A percentile compares a stretch with the other conserved stretches of the same genome.
Evolutionary conservation across 2,888 invertebrate species (phyloP).

Genomic region (Patella caerulea): DNA sequence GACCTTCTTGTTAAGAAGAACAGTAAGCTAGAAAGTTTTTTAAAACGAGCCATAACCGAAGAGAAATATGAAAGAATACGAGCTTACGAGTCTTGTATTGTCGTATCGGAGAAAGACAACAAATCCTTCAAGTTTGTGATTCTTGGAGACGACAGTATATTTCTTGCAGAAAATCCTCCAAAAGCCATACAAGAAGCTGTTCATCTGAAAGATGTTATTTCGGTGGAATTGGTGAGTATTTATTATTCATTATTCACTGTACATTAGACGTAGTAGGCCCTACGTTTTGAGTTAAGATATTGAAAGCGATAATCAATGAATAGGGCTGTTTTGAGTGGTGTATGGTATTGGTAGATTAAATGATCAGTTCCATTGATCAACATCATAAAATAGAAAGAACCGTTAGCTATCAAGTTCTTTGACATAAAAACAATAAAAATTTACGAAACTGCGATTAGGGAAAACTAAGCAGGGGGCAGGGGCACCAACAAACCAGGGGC

Average conservation of each 20-base stretch:
- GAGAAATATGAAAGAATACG: slow-evolving; percentile 66
- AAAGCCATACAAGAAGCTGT: slow-evolving; percentile 63
- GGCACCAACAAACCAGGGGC: too few relatives aligned
- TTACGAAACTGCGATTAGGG: too few relatives aligned
- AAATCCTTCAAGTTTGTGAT: slow-evolving; percentile 69
- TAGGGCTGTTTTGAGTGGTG: too few relatives aligned
- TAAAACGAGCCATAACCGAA: slow-evolving; percentile 63
- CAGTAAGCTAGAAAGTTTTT: slow-evolving; percentile 69
- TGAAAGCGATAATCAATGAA: too few relatives aligned
- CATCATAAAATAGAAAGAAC: too few relatives aligned
- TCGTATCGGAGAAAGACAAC: slow-evolving; percentile 67
- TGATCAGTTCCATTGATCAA: too few relatives aligned
- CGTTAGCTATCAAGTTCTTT: too few relatives aligned
- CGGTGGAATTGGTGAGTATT: slow-evolving; percentile 65
- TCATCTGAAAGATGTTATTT: slow-evolving; percentile 60
- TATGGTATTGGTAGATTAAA: too few relatives aligned
- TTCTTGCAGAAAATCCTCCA: slow-evolving; percentile 70
- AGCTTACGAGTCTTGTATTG: slow-evolving; percentile 68
- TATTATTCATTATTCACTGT: too few relatives aligned
- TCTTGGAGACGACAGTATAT: slow-evolving; percentile 68
- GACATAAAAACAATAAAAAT: too few relatives aligned
- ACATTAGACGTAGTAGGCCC: too few relatives aligned
- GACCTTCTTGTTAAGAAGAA: slow-evolving; percentile 63
- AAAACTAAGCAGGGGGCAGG: too few relatives aligned
- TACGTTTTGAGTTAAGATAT: neutral